phyloP scores from a whole-genome alignment of 2,113 vertebrate genomes.

The Heliornis fulica region DNA sequence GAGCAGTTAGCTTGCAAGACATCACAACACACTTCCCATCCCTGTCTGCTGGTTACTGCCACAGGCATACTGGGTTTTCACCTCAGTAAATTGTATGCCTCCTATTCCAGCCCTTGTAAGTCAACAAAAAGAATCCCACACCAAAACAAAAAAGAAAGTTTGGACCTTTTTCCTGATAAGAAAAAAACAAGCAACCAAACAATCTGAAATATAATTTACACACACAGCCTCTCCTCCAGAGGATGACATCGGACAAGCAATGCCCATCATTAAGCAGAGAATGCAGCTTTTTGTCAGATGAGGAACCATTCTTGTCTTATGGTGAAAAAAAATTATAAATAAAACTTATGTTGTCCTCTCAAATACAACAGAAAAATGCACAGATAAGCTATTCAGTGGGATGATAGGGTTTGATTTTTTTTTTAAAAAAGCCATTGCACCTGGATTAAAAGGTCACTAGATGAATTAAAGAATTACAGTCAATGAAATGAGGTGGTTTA shows the following conservation, averaged over 20 bases:
- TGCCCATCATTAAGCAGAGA: not conserved
- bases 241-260: not conserved
- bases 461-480: not conserved
- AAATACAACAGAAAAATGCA: not conserved
- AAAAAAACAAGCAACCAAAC: not conserved
- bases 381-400: not conserved
- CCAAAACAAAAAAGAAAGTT: not conserved
- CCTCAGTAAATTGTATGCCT: not conserved
- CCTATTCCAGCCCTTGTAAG: not conserved
- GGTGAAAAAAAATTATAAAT: not conserved
- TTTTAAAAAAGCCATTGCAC: not conserved
- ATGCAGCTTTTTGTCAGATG: not conserved
- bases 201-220: not conserved
- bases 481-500: not conserved
- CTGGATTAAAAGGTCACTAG: not conserved
- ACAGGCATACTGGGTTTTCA: not conserved
- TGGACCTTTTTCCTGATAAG: not conserved
- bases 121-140: not conserved
- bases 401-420: too few species aligned
- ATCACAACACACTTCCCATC: not conserved
- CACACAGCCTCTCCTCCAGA: fast-evolving
- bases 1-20: not conserved
- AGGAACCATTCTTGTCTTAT: not conserved
- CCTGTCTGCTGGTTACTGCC: not conserved
- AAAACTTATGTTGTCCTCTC: too few species aligned